Evolutionary conservation across 2,113 vertebrate genomes (phyloP).

Genomic region (Sinosuthora webbiana): DNA sequence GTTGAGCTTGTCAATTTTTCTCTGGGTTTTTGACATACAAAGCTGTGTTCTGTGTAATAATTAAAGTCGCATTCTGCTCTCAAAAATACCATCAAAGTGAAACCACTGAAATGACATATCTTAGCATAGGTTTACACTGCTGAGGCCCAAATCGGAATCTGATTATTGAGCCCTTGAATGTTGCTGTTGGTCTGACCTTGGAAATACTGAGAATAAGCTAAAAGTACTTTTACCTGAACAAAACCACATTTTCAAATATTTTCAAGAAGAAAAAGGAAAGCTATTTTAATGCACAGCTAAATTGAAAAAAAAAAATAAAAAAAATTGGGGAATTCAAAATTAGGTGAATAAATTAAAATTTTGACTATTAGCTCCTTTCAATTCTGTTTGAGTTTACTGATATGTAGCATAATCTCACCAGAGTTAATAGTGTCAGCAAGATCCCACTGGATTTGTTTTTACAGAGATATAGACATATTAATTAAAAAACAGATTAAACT

Average conservation of each 20-base stretch:
- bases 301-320: background rate
- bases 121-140: background rate
- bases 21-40: background rate
- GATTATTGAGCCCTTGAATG: background rate
- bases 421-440: background rate
- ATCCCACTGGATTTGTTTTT: background rate
- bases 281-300: background rate
- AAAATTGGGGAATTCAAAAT: background rate
- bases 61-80: background rate
- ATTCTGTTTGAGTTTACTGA: background rate
- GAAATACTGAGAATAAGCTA: background rate
- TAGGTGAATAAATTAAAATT: background rate
- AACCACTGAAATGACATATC: background rate
- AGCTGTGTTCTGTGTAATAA: background rate
- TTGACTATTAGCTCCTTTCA: background rate
- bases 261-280: background rate
- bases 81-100: background rate
- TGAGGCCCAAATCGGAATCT: background rate
- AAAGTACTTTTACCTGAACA: background rate
- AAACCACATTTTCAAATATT: background rate
- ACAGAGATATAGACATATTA: background rate
- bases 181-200: background rate
- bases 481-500: background rate
- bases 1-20: background rate
- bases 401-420: background rate